Evolutionary conservation across 2,888 invertebrate species (phyloP), one percentile per base, ranked within the genome.

Genomic region (Branchellion lobata): DNA sequence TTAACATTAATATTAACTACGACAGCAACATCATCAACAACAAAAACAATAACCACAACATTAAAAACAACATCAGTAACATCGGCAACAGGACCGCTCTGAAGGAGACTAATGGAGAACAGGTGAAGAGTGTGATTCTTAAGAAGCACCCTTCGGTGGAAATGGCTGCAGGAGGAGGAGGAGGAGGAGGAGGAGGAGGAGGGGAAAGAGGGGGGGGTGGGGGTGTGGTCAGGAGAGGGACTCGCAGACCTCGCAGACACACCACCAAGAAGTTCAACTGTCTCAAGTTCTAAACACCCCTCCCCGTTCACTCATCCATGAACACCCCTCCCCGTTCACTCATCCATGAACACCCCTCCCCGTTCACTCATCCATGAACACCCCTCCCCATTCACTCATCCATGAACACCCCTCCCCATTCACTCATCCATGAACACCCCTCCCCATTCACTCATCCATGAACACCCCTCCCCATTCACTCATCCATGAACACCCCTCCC

Each of bases 191-290:
- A 29, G 14, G n/a, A 27, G 31, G 27, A 47, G 31, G 51, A 29
- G n/a, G 14, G 0, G 21, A 27, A 14, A 75, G 1, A 75, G 51
- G 27, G 27, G 31, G 33, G 75, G 53, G 53, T 18, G 3, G 40
- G 40, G 40, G 40, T 40, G 40, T 5, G 40, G 40, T 14, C 14
- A 8, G 14, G 14, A 40, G 14, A 40, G 40, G 40, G 40, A 14
- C 5, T 40, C 14, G 40, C 14, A 33, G 61, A 61, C 51, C 78
- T 68, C n/a, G 61, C 68, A 78, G 78, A 71, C 53, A 47, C 34
- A 27, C 68, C 1, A 51, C n/a, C 31, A 79, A 29, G 51, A 33
- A 61, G 65, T 75, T 75, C 27, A 53, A 51, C 27, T 29, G 40
- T 47, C 57, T 75, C 31, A 75, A 75, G 29, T 75, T 75, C 57